Evolutionary conservation across 2,797 vertebrate species (phyloP), one percentile per base, ranked within the genome.

Genomic region (Sebastes oblongus): DNA sequence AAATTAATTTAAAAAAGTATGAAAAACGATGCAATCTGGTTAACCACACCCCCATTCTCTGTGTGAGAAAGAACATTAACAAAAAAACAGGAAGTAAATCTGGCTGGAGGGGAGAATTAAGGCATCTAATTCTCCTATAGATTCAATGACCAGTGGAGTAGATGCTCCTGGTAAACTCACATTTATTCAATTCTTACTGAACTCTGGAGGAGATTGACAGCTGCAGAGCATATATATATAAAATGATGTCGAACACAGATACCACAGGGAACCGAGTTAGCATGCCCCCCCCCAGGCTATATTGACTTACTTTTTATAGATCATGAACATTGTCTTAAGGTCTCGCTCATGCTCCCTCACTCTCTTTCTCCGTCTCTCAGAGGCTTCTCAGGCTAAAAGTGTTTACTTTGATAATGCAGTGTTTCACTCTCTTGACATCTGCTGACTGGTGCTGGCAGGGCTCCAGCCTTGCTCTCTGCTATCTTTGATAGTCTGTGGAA

Each of bases 251-350:
- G 78, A 75, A 75, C 32, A 91, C 29, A 77, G 56, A 84, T 74
- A 82, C 65, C 76, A 89, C 2, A 5, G 42, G 72, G 59, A 85
- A 72, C 32, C 42, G 55, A 82, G 66, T 80, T 85, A 80, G 71
- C 36, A 67, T 54, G 34, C 12, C 46, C 22, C 20, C 82, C 82
- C 66, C 6, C 29, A 56, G 77, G 86, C 66, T 71, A 80, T 85
- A 89, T 66, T 82, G 89, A 90, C 82, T 77, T 16, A 73, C 58
- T 88, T 86, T 90, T 86, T 78, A 90, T 82, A 86, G 75, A 88
- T 85, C 76, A 79, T 42, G 25, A 58, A 80, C 46, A 70, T 70
- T 42, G 58, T 86, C 76, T 74, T 55, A 30, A 72, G 70, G 68
- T 76, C 81, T 77, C 58, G 34, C 66, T 84, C 64, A 46, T 60